Evolutionary conservation across 2,113 vertebrate species (phyloP), one percentile per base, ranked within the genome.

Genomic region (Nothobranchius furzeri): DNA sequence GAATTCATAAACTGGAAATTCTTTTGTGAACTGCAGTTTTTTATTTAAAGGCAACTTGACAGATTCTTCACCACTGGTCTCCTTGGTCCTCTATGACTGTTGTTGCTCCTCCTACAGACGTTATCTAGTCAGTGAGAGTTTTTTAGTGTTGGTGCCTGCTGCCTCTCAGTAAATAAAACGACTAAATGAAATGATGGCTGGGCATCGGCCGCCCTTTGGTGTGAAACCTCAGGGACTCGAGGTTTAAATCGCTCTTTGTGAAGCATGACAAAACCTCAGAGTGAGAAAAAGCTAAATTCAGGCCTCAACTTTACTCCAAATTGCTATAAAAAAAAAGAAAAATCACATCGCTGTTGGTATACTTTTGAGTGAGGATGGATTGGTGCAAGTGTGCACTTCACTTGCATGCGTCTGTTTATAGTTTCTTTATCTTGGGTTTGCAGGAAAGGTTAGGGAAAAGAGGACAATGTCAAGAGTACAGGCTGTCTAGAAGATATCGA

Each of bases 401-500:
- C 30, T 40, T 68, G 46, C n/a, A 51, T 48, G 56, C 48, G 53
- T 65, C 58, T 70, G 72, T 76, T 79, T 58, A 68, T 43, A 80
- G 62, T 61, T 36, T 30, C n/a, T 71, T 59, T 52, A 25, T 59
- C 64, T 58, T 46, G 48, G 61, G 48, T 30, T 56, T 58, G 53
- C 49, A 60, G 65, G 59, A 17, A 53, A 56, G 10, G 36, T n/a
- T 45, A 49, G n/a, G 66, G 35, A 50, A 67, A 45, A 46, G 9
- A n/a, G 48, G 57, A 66, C 73, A 72, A 79, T 78, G 71, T 68
- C 83, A 76, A 83, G 55, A 53, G 37, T 6, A 61, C 60, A 72
- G 47, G 60, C 68, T 70, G 69, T 53, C 68, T 75, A 35, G 7
- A 81, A 67, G 72, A 66, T 84, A 91, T 91, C 85, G 78, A 90